A percentile compares a stretch with the other conserved stretches of the same genome.
phyloP scores from a whole-genome alignment of 1,140 invertebrate species.

The Bombus turneri region DNA sequence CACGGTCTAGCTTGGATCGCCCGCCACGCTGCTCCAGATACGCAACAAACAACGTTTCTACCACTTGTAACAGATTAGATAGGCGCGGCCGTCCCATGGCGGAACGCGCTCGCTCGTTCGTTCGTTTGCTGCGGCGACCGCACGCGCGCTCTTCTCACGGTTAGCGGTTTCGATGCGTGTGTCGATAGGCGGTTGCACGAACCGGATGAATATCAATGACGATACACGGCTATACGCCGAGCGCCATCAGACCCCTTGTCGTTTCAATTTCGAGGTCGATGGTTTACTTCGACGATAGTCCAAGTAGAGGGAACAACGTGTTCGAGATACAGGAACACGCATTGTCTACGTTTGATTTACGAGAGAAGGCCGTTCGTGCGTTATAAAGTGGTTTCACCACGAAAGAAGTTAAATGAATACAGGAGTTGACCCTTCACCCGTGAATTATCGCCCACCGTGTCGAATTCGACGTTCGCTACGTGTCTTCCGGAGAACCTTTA shows the following conservation, averaged over 20 bases:
- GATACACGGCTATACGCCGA: neutral
- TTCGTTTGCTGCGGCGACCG: neutral
- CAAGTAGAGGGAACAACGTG: conserved; percentile 1
- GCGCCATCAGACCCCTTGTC: conserved; percentile 14
- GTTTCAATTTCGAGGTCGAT: conserved; percentile 44
- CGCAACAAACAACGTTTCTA: conserved; percentile 36
- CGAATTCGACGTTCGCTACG: neutral
- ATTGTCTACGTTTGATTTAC: conserved; percentile 36
- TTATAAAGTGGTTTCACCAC: conserved; percentile 9
- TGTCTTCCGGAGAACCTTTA: neutral
- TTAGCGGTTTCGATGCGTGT: conserved; percentile 42
- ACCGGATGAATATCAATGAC: conserved; percentile 47
- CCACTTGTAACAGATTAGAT: conserved; percentile 28
- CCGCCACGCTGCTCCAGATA: conserved; percentile 56
- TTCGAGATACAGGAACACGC: conserved; percentile 11
- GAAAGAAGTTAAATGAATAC: neutral
- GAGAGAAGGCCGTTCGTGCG: neutral
- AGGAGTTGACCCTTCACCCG: neutral
- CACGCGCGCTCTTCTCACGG: conserved; percentile 28
- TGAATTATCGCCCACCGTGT: conserved; percentile 1
- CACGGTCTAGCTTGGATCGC: conserved; percentile 35
- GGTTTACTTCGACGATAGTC: neutral
- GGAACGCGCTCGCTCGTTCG: neutral
- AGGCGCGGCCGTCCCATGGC: conserved; percentile 6
- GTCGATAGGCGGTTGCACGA: conserved; percentile 34